Percentiles rank a stretch among this genome's conserved stretches.
Conservation (phyloP, 2,113 vertebrate genomes). For the Panthera tigris region DNA sequence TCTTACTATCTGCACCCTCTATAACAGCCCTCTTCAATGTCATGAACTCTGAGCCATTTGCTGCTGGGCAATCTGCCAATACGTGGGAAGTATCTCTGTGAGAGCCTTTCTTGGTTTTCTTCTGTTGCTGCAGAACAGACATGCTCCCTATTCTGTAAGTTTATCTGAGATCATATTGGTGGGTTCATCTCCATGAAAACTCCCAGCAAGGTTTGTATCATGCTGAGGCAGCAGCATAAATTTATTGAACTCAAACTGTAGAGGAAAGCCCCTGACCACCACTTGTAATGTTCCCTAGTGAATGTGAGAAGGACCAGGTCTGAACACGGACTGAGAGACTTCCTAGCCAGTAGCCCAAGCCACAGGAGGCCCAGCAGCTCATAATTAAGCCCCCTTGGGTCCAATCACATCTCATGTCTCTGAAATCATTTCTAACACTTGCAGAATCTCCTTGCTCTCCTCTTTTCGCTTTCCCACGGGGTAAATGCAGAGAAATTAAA, state of each 20-base stretch:
- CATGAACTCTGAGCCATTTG: neutral
- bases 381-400: neutral
- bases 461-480: neutral
- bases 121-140: neutral
- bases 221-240: neutral
- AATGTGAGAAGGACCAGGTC: neutral
- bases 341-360: neutral
- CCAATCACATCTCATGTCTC: rapidly evolving
- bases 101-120: neutral
- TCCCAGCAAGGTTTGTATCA: neutral
- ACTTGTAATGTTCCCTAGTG: neutral
- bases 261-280: neutral
- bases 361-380: neutral
- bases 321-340: neutral
- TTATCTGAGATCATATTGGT: neutral
- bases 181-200: neutral
- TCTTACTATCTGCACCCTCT: neutral
- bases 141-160: neutral
- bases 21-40: neutral
- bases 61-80: neutral
- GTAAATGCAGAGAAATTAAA: neutral
- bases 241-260: neutral
- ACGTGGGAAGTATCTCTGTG: neutral
- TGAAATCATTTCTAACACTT: neutral
- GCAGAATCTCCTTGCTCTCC: neutral